Evolutionary conservation across 2,888 invertebrate species (phyloP).

Genomic region (Formica aserva): DNA sequence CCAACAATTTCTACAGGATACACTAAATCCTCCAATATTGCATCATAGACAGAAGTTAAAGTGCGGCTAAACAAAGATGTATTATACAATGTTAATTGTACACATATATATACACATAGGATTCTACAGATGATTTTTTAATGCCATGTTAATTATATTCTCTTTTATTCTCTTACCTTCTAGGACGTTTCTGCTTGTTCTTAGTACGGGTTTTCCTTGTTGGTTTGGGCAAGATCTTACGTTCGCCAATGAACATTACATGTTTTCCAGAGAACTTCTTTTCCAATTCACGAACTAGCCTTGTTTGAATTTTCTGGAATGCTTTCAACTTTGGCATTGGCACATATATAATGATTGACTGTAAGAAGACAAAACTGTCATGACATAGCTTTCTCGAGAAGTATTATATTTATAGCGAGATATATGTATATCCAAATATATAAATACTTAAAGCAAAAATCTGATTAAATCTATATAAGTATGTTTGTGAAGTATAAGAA

Average conservation of each 20-base stretch:
- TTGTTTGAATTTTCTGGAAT: conserved; percentile 99
- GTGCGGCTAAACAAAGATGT: conserved; percentile 89
- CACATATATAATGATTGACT: conserved; percentile 99
- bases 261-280: conserved; percentile 99
- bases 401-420: conserved; percentile 17
- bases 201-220: conserved; percentile 95
- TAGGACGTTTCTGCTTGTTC: conserved; percentile 91
- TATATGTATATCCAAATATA: not conserved
- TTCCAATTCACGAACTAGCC: conserved; percentile 98
- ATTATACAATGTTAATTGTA: not conserved
- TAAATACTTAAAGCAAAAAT: not conserved
- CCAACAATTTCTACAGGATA: conserved; percentile 99
- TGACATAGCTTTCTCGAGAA: conserved; percentile 1
- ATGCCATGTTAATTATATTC: not conserved
- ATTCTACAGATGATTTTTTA: not conserved
- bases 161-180: conserved; percentile 86
- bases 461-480: not conserved
- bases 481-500: not conserved
- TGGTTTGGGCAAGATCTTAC: conserved; percentile 99
- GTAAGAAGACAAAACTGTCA: conserved; percentile 82
- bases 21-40: conserved; percentile 98
- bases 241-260: conserved; percentile 98
- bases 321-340: conserved; percentile 99
- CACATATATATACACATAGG: not conserved
- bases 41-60: conserved; percentile 98